Evolutionary conservation across 1,140 invertebrate species (phyloP).

Genomic region (Aphis craccivora): DNA sequence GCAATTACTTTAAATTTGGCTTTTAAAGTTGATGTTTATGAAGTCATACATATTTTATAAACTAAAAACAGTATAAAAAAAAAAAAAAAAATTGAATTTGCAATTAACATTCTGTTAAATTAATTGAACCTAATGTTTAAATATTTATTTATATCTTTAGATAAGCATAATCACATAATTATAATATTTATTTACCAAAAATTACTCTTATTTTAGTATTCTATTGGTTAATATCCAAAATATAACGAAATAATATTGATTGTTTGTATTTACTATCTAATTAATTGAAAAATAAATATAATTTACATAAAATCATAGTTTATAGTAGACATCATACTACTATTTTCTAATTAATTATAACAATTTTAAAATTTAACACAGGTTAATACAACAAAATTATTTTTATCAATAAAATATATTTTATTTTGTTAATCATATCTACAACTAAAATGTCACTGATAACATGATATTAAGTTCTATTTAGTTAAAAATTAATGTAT

Average conservation of each 20-base stretch:
- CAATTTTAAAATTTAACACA: not conserved
- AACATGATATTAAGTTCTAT: conserved; percentile 27
- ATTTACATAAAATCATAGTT: not conserved
- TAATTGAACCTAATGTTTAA: no score
- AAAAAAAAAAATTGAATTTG: not conserved
- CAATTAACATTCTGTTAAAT: no score
- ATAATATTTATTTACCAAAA: not conserved
- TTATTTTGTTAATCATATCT: conserved; percentile 33
- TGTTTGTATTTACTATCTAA: not conserved
- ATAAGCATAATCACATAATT: not conserved
- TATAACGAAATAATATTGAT: not conserved
- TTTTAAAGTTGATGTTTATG: not conserved
- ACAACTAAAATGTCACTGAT: conserved; percentile 45
- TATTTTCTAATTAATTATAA: not conserved
- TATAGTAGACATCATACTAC: not conserved
- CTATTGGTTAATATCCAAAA: not conserved
- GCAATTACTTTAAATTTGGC: not conserved
- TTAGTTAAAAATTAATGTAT: conserved; percentile 38
- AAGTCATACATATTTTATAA: not conserved
- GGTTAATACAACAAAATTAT: not conserved
- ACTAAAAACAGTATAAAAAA: not conserved
- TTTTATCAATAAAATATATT: conserved; percentile 54
- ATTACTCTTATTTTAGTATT: not conserved
- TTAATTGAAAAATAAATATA: not conserved
- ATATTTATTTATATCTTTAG: no score